Evolutionary conservation across 2,113 vertebrate species (phyloP).

Genomic region (Lepidothrix coronata): DNA sequence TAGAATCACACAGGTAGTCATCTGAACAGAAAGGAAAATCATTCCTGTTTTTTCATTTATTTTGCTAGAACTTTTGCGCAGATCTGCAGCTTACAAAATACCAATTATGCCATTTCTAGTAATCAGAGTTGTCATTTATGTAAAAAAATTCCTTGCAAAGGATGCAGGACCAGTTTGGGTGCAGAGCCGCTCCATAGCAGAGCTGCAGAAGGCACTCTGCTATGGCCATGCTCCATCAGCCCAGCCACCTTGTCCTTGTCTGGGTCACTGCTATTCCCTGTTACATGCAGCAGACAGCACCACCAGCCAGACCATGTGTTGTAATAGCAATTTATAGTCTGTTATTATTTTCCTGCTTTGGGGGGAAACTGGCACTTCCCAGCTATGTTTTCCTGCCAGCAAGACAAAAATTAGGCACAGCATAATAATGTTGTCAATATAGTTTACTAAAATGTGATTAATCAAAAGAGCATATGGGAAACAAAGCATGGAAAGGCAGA

Average conservation of each 20-base stretch:
- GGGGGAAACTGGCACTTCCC: background rate
- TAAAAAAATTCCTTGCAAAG: background rate
- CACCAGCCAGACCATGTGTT: background rate
- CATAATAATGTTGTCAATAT: background rate
- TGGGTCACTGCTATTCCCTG: background rate
- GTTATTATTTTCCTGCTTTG: background rate
- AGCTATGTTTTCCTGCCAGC: background rate
- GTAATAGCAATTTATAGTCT: background rate
- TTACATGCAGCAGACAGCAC: background rate
- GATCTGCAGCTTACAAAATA: background rate
- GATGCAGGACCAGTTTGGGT: background rate
- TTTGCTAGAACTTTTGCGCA: background rate
- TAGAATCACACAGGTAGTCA: background rate
- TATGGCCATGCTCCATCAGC: background rate
- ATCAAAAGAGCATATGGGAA: background rate
- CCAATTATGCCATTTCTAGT: background rate
- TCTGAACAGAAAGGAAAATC: background rate
- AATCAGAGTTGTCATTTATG: background rate
- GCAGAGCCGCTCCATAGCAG: accelerated
- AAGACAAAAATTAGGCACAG: background rate
- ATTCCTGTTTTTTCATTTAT: background rate
- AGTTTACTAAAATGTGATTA: conserved; percentile 8
- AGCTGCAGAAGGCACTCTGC: background rate
- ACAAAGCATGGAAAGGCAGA: conserved; percentile 16
- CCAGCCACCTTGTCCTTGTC: background rate